Base-by-base conservation (phyloP, 2,113 vertebrate genomes). In the Pseudonaja textilis region DNA sequence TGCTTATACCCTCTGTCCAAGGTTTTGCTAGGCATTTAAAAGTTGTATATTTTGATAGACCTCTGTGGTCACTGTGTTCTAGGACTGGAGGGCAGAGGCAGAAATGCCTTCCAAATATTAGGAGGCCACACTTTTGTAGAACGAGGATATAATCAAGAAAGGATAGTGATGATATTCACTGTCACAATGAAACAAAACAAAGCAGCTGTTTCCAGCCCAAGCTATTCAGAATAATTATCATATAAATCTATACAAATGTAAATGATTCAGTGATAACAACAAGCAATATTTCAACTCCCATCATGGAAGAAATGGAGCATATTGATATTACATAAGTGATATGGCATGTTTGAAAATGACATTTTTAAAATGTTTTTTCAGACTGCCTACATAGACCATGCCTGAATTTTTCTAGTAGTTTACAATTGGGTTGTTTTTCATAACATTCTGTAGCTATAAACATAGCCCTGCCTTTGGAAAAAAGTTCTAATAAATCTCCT, bases 181-280 rank as follows among this genome's bases (percentile, higher is more conserved):
- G 8, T 34, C n/a, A 54, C 25, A 29, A 74, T 39, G 47, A 50
- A 88, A 88, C 47, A 52, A 88, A 88, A 25, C 55, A 87, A 34
- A 25, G 12, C 34, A 42, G 18, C 18, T 91, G 20, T 90, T 25
- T 74, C 11, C 4, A 1, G 29, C 18, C 29, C 29, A 90, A 81
- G 50, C n/a, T 90, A 69, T 55, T 90, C 54, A 91, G 54, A 45
- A 57, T 91, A 39, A 91, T 34, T 74, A 88, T 88, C 6, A 89
- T 26, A 89, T 69, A 47, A 34, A 50, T 47, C 39, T 56, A 91
- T 55, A 61, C 47, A 47, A 90, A 29, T 69, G 12, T 22, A 88
- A 55, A 55, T 55, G 87, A 88, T 88, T 18, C n/a, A 3, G 87
- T 55, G 29, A 57, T 34, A 42, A 50, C n/a, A 92, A 42, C 16